Base-by-base conservation (phyloP, 2,113 vertebrate species). In the Macrotus californicus region DNA sequence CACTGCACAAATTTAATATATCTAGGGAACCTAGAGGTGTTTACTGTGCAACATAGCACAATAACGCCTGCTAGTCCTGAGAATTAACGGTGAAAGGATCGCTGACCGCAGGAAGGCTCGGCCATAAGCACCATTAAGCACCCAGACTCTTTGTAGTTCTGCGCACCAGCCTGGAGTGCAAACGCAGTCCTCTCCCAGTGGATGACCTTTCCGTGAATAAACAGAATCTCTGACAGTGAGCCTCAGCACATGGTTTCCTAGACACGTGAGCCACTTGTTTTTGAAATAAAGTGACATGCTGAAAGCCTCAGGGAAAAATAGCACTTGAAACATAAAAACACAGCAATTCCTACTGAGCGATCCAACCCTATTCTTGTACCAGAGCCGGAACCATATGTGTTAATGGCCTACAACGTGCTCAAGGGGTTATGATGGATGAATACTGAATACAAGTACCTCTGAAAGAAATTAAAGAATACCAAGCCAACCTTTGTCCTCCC, bases 291-390 rank as follows among this genome's bases (percentile, higher is more conserved):
- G 90, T 5, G 43, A 92, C 77, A 69, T 75, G 54, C 84, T 81
- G 92, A 82, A 97, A 94, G 94, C 96, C 94, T 91, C 67, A 59
- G 85, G 95, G 90, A 72, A 85, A 95, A 86, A 72, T 79, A 89
- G 96, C 92, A 95, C 93, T 92, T 93, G 85, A 91, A 83, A 93
- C 82, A 80, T 52, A 82, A 82, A 95, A 93, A 94, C 54, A 15
- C 82, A 50, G n/a, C 39, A n/a, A 91, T 85, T 89, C 82, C 83
- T 59, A 52, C n/a, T 73, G 67, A 72, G 61, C 73, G 89, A 54
- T 79, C 69, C 61, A 26, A 61, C n/a, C 39, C 52, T 18, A n/a
- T 87, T 92, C 21, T 6, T 14, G 16, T n/a, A 31, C 11, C 29
- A 70, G 94, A 82, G 48, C 41, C 0, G 3, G 85, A 92, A 80